Evolutionary conservation across 2,797 vertebrate genomes (phyloP), one percentile per base, ranked within the genome.

Genomic region (Notamacropus eugenii): DNA sequence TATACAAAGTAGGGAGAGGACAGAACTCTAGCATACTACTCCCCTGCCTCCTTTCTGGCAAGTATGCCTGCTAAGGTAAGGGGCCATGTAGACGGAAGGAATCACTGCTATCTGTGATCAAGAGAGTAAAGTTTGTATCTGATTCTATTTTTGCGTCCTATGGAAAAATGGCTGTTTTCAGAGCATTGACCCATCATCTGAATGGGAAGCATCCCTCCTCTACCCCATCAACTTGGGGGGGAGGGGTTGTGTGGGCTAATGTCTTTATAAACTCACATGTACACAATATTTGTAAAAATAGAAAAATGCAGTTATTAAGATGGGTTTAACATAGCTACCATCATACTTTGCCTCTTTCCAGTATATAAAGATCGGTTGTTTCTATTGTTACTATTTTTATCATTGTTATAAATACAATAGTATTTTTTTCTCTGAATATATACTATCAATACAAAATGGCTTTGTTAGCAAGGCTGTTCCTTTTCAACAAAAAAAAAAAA

Each of bases 401-500:
- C 6, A 22, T 82, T 24, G 19, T 40, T 40, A 82, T 46, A 46
- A 82, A 14, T 24, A 10, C 19, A 82, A 46, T 46, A 46, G 19
- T 24, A 40, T 82, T 82, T 46, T n/a, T 67, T 22, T 24, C 59
- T 67, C 4, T 34, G 13, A 67, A 24, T 74, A 19, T 14, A 40
- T 24, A 91, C 92, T 96, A 58, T 0, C 92, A 50, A 54, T 90
- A 50, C 92, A n/a, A 40, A 59, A 52, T 13, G 57, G 0, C n/a
- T 96, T 67, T 90, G 54, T 5, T 54, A 90, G 22, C 92, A 74
- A 46, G 28, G 87, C 54, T 13, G 13, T 87, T 93, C 92, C 40
- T 93, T 94, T 93, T 19, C 92, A 95, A 82, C 52, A 55, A 91
- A 19, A 55, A 55, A 91, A 19, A 55, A 56, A 82, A 91, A 46